Base-by-base conservation (phyloP, 2,888 invertebrate species). In the Colletes collaris region DNA sequence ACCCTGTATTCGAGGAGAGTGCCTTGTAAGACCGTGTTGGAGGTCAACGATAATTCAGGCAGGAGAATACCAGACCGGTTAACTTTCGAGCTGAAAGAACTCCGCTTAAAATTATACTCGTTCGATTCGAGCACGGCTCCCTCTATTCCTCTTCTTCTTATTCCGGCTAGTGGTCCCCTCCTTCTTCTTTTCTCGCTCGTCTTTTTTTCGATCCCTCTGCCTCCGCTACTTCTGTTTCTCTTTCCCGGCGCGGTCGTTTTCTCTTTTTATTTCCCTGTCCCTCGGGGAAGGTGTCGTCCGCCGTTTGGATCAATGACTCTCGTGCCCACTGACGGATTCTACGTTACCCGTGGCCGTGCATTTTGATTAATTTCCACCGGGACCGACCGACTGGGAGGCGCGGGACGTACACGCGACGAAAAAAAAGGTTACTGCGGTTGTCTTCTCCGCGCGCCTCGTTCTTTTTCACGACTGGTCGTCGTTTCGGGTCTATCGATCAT, bases 11-110 rank as follows among this genome's bases (percentile, higher is more conserved):
- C 83, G 81, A 86, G 85, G 83, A 86, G 87, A 85, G 89, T 81
- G 86, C 84, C 89, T 90, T 89, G 90, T 90, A 90, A 89, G 88
- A 84, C 86, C 89, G 87, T 88, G 90, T 89, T 89, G 87, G 88
- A 89, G 91, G 90, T 90, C 91, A 91, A 89, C 91, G 89, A 91
- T 91, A 91, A 91, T 91, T 91, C 88, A 91, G 89, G 81, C 87
- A 85, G 76, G 82, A 86, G 87, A 88, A 90, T 89, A 86, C 87
- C 89, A 82, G 86, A 80, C 87, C 86, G 82, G 81, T 86, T 83
- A 85, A 85, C 87, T 88, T 85, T 87, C 86, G 85, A 87, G 86
- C 87, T 87, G 88, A 89, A 87, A 86, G 84, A 79, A 83, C 79
- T 85, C 84, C 84, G 86, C 84, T 89, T 86, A 86, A 89, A 89